Evolutionary conservation across 2,113 vertebrate species (phyloP).

Genomic region (Eretmochelys imbricata): DNA sequence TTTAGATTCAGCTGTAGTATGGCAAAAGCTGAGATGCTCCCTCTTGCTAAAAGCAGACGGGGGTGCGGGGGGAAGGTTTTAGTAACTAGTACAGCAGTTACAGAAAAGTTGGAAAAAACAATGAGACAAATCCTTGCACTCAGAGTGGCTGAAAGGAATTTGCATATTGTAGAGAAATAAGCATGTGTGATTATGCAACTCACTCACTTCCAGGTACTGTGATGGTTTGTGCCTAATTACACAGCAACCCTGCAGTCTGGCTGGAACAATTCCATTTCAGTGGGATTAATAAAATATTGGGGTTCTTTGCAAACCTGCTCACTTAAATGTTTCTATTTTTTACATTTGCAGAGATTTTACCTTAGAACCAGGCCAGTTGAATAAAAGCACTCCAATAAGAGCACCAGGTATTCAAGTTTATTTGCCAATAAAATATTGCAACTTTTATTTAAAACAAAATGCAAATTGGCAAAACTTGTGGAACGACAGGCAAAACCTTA

Average conservation of each 20-base stretch:
- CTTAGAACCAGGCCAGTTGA: background rate
- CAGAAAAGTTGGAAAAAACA: background rate
- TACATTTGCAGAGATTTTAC: background rate
- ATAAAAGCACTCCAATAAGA: background rate
- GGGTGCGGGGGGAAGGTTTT: background rate
- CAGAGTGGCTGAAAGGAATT: background rate
- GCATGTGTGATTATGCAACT: background rate
- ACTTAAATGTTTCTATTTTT: background rate
- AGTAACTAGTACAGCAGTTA: background rate
- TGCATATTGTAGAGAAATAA: fast-evolving
- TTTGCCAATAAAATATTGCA: conserved; percentile 86
- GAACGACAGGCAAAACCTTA: conserved; percentile 85
- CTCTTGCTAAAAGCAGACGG: background rate
- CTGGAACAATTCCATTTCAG: background rate
- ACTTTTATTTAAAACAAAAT: conserved; percentile 86
- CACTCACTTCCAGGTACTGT: too few species aligned
- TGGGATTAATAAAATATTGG: background rate
- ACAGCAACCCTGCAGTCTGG: fast-evolving
- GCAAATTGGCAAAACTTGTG: conserved; percentile 81
- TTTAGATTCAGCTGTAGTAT: background rate
- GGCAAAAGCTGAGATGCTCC: background rate
- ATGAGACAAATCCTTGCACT: fast-evolving
- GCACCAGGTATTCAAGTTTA: conserved; percentile 9
- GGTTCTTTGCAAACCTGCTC: background rate
- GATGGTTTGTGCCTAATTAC: background rate